phyloP scores from a whole-genome alignment of 2,888 invertebrate genomes.

The Drosophila fungiperda region DNA sequence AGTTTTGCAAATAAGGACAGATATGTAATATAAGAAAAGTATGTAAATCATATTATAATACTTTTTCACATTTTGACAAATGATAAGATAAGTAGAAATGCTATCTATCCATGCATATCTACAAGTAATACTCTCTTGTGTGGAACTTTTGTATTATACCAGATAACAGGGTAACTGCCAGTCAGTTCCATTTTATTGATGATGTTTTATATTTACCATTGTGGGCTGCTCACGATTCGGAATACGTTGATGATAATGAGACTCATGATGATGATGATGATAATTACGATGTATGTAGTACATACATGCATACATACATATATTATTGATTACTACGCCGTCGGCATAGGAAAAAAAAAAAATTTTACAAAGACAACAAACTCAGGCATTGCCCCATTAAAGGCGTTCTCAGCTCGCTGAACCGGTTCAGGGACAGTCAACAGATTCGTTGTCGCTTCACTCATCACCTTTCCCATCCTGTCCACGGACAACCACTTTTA shows the following conservation, averaged over 20 bases:
- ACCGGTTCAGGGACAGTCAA: constrained; percentile 72
- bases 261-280: constrained; percentile 16
- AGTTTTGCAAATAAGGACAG: not conserved
- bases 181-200: constrained; percentile 33
- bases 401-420: constrained; percentile 40
- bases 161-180: not conserved
- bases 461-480: constrained; percentile 23
- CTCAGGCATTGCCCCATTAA: constrained; percentile 51
- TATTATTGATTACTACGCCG: constrained; percentile 6
- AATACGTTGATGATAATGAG: constrained; percentile 30
- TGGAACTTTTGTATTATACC: not conserved
- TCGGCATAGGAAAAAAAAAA: constrained; percentile 13
- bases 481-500: constrained; percentile 72
- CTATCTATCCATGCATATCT: not conserved
- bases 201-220: constrained; percentile 44
- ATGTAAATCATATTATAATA: not conserved
- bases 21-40: not conserved
- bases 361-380: constrained; percentile 6
- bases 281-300: constrained; percentile 12
- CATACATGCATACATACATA: not conserved
- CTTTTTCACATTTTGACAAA: too few relatives aligned
- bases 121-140: not conserved
- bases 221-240: constrained; percentile 22
- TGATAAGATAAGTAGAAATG: not conserved
- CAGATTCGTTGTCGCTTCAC: constrained; percentile 11